A percentile compares a stretch with the other conserved stretches of the same genome.
phyloP scores from a whole-genome alignment of 1,140 invertebrate species.

The Drosophila virilis region DNA sequence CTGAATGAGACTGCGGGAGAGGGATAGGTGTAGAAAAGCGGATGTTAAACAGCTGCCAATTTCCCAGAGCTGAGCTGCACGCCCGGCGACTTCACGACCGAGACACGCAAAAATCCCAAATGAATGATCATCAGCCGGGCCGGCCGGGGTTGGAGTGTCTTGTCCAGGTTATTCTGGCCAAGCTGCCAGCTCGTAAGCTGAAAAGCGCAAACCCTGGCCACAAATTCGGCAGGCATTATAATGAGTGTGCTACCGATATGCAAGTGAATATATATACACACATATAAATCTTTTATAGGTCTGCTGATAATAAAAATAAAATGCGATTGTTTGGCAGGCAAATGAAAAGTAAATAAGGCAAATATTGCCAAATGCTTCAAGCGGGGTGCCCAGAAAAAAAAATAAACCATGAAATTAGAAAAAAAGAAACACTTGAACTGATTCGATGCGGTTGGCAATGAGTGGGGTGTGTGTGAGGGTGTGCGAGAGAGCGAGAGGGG shows the following conservation, averaged over 20 bases:
- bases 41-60: constrained; percentile 56
- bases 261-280: background rate
- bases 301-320: constrained; percentile 62
- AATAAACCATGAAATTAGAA: constrained; percentile 75
- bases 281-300: background rate
- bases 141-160: too few relatives aligned
- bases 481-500: background rate
- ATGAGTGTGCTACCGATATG: constrained; percentile 34
- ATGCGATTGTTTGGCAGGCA: constrained; percentile 66
- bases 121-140: constrained; percentile 52
- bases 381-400: constrained; percentile 44
- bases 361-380: constrained; percentile 28
- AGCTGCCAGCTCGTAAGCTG: constrained; percentile 49
- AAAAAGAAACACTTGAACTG: constrained; percentile 72
- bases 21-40: constrained; percentile 15
- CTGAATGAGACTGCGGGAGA: background rate
- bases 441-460: constrained; percentile 58
- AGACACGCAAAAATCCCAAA: constrained; percentile 71
- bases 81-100: constrained; percentile 61
- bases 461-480: constrained; percentile 19
- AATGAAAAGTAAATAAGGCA: constrained; percentile 82
- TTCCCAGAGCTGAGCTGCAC: constrained; percentile 53
- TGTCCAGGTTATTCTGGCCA: constrained; percentile 1
- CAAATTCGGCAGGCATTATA: constrained; percentile 50
- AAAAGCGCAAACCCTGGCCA: constrained; percentile 53